Evolutionary conservation across 2,113 vertebrate genomes (phyloP), one percentile per base, ranked within the genome.

Genomic region (Rhabdornis inornatus): DNA sequence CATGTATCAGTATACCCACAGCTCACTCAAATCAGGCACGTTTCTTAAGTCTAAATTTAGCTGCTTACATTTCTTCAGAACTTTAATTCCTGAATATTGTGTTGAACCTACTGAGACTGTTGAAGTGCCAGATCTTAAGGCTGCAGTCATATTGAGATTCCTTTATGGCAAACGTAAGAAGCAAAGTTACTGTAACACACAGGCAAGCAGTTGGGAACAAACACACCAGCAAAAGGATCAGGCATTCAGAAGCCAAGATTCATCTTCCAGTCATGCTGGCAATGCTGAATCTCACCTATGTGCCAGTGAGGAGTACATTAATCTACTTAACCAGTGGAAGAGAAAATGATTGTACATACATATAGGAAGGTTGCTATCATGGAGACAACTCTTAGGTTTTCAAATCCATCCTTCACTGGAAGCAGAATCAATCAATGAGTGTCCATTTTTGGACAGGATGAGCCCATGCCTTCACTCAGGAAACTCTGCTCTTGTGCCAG

Each of bases 31-130:
- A 80, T 52, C 80, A 66, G 76, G 83, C 90, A 83, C 33, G 15
- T 77, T 89, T 90, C 95, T 47, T 28, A 50, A 44, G 64, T 59
- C 76, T 96, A 89, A 87, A 89, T 92, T 92, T 89, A 95, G 89
- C 91, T 75, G 72, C 88, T 77, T 61, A 31, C 28, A 24, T 81
- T 95, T 87, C 89, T 83, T 87, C 55, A 86, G 64, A 91, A 93
- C 69, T 87, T 79, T 68, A 91, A 89, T 81, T 89, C 68, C 89
- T 63, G 68, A 88, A 69, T 56, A 65, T 25, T 80, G 80, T 39
- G 71, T 66, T 88, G 93, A 87, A 89, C 68, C 72, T 86, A 76
- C 63, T 18, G 90, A 90, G 90, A 83, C 74, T 33, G 55, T 9
- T 88, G 55, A 80, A 65, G 90, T 64, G 81, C 74, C 82, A 79